Conservation (phyloP, 2,113 vertebrate species). For the Tringa solitaria region DNA sequence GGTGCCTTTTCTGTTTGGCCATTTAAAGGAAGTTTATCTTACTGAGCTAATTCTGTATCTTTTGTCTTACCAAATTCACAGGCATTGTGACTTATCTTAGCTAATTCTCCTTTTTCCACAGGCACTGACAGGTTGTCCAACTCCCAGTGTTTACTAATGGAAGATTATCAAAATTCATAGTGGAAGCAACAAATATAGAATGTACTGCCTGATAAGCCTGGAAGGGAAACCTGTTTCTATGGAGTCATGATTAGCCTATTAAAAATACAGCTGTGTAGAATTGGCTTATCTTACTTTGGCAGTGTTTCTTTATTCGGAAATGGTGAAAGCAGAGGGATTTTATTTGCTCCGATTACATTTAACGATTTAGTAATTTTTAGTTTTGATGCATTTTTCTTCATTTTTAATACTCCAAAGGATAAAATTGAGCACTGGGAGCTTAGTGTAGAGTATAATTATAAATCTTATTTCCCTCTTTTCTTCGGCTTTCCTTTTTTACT, state of each 20-base stretch:
- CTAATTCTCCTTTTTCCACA: background rate
- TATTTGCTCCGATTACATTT: slow-evolving; percentile 29
- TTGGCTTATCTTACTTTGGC: slow-evolving; percentile 58
- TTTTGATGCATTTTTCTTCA: slow-evolving; percentile 33
- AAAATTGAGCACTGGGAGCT: background rate
- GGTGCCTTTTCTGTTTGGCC: slow-evolving; percentile 14
- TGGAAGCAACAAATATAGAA: slow-evolving; percentile 48
- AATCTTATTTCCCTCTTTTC: background rate
- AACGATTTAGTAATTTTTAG: slow-evolving; percentile 48
- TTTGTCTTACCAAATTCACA: slow-evolving; percentile 50
- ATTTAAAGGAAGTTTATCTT: slow-evolving; percentile 50
- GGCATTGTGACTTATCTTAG: slow-evolving; percentile 34
- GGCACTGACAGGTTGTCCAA: slow-evolving; percentile 12
- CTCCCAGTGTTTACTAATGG: slow-evolving; percentile 58
- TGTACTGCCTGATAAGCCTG: slow-evolving; percentile 46
- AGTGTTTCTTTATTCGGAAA: slow-evolving; percentile 11
- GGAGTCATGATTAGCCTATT: slow-evolving; percentile 46
- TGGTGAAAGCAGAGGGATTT: slow-evolving; percentile 33
- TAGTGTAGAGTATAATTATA: background rate
- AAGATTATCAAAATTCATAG: slow-evolving; percentile 45
- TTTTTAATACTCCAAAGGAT: background rate
- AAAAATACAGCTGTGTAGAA: slow-evolving; percentile 43
- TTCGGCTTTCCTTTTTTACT: background rate
- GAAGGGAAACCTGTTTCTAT: slow-evolving; percentile 60
- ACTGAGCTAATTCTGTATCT: slow-evolving; percentile 35